These are phyloP conservation scores for Calameuta idolon DNA, from an alignment of 2,888 invertebrate genomes.

Conservation along the genomic window DNA sequence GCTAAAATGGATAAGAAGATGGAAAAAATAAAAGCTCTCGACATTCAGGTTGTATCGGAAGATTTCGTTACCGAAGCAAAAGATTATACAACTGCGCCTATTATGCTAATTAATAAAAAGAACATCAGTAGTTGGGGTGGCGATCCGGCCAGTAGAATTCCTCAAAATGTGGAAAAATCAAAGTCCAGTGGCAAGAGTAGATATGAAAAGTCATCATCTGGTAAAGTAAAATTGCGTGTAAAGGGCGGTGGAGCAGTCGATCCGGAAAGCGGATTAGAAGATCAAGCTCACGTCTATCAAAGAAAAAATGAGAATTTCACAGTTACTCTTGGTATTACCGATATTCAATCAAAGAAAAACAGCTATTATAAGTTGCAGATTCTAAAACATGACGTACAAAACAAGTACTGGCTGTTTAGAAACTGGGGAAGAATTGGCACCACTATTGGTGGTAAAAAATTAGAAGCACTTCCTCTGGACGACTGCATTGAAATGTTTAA, in stretches of 20 bases:
- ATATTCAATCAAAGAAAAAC: constrained; percentile 88
- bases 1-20: constrained; percentile 77
- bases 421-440: constrained; percentile 99
- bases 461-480: constrained; percentile 69
- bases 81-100: constrained; percentile 72
- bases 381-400: constrained; percentile 78
- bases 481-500: constrained; percentile 77
- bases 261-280: constrained; percentile 85
- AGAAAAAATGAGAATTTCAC: constrained; percentile 75
- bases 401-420: constrained; percentile 84
- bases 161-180: constrained; percentile 72
- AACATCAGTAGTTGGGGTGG: constrained; percentile 87
- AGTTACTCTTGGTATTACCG: constrained; percentile 86
- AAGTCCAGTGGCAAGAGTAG: constrained; percentile 74
- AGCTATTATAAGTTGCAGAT: constrained; percentile 96
- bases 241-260: constrained; percentile 92
- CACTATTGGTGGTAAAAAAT: constrained; percentile 82
- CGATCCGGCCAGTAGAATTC: constrained; percentile 72
- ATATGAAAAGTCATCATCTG: constrained; percentile 71
- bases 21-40: constrained; percentile 73
- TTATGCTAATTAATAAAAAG: constrained; percentile 77
- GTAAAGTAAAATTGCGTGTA: constrained; percentile 76
- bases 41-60: constrained; percentile 85
- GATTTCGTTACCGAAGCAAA: constrained; percentile 79
- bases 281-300: constrained; percentile 83